These are phyloP conservation scores for Resseliella maxima DNA, from an alignment of 2,888 invertebrate genomes.

Conservation along the genomic window DNA sequence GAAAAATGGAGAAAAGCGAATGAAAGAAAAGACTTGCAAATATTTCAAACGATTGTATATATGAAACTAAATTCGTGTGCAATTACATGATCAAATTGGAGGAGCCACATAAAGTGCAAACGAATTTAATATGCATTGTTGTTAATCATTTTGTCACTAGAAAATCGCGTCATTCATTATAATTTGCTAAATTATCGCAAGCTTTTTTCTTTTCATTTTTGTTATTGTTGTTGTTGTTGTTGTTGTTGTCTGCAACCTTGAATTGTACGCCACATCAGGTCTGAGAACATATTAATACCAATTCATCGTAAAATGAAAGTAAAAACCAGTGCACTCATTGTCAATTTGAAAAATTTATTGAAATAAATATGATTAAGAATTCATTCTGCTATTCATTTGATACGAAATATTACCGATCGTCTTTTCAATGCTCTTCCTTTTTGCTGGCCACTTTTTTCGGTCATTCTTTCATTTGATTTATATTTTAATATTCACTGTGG, in stretches of 20 bases:
- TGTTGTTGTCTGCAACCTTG: not conserved
- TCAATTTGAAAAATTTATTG: slow-evolving; percentile 42
- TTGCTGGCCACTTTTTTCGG: not conserved
- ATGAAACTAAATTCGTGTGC: not conserved
- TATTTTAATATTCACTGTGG: slow-evolving; percentile 24
- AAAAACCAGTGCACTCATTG: not conserved
- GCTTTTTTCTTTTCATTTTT: too few relatives aligned
- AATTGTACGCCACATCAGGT: not conserved
- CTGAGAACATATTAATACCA: not conserved
- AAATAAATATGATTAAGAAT: slow-evolving; percentile 52
- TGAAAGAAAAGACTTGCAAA: not conserved
- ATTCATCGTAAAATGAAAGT: not conserved
- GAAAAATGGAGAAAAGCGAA: not conserved
- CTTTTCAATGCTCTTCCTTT: slow-evolving; percentile 15
- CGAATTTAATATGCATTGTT: slow-evolving; percentile 50
- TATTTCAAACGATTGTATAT: not conserved
- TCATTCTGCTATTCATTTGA: slow-evolving; percentile 38
- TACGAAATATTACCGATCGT: slow-evolving; percentile 38
- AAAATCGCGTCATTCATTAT: slow-evolving; percentile 48
- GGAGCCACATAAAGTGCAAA: not conserved
- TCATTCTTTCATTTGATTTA: not conserved
- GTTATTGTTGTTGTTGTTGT: not conserved
- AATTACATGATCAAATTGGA: slow-evolving; percentile 5
- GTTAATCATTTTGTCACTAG: slow-evolving; percentile 55
- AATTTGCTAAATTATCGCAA: slow-evolving; percentile 49